A percentile compares a stretch with the other conserved stretches of the same genome.
These are phyloP conservation scores for Dromius quadrimaculatus DNA, from an alignment of 2,888 invertebrate species.

Conservation along the genomic window DNA sequence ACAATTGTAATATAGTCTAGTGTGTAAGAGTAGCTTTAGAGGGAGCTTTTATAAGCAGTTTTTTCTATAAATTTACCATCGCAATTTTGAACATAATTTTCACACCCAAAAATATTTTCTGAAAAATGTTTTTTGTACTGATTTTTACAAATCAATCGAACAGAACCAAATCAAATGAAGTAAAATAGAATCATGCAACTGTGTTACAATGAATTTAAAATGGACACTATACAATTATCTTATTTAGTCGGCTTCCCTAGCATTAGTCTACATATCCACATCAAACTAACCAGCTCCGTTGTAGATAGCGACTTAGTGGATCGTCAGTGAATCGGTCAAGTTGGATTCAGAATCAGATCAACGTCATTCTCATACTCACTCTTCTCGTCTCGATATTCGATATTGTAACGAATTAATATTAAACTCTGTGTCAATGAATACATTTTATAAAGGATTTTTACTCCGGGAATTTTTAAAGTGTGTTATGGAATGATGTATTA, in stretches of 20 bases:
- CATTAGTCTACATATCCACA: constrained; percentile 47
- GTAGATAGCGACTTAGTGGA: constrained; percentile 42
- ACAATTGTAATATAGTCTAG: constrained; percentile 66
- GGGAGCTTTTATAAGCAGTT: constrained; percentile 55
- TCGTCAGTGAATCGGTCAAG: constrained; percentile 11
- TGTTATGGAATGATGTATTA: constrained; percentile 49
- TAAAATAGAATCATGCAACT: constrained; percentile 5
- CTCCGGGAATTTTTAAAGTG: constrained; percentile 44
- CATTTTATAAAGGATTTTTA: constrained; percentile 42
- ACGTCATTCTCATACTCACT: constrained; percentile 25
- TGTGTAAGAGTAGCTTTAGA: constrained; percentile 62
- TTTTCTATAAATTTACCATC: constrained; percentile 55
- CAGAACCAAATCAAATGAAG: background rate
- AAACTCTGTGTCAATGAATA: constrained; percentile 39
- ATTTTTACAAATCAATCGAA: constrained; percentile 41
- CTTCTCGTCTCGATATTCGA: constrained; percentile 25
- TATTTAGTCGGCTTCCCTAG: constrained; percentile 49
- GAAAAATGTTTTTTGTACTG: constrained; percentile 54
- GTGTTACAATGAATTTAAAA: constrained; percentile 12
- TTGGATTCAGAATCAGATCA: constrained; percentile 5
- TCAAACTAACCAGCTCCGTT: constrained; percentile 42
- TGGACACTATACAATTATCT: constrained; percentile 39
- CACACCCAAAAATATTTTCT: constrained; percentile 53
- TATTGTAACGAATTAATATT: constrained; percentile 1
- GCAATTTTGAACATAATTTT: constrained; percentile 45